These are phyloP conservation scores for Parnassius mnemosyne DNA, from an alignment of 2,888 invertebrate genomes.

Conservation along the genomic window DNA sequence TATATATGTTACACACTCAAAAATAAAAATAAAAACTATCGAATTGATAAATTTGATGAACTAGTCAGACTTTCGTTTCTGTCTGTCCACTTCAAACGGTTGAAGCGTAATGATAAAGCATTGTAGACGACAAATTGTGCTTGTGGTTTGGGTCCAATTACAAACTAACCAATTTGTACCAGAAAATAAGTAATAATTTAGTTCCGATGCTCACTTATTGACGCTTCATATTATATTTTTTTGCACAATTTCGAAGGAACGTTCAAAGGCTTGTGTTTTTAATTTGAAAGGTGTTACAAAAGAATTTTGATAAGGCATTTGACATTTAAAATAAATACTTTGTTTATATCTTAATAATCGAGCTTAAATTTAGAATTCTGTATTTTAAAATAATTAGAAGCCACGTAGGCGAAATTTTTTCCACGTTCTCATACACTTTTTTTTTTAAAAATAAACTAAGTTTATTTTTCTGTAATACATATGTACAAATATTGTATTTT, in stretches of 20 bases:
- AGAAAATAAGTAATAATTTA: slow-evolving; percentile 44
- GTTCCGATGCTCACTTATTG: slow-evolving; percentile 22
- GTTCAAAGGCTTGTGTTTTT: not conserved
- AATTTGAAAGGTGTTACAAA: not conserved
- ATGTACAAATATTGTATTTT: no score
- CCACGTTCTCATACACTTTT: no score
- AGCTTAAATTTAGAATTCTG: no score
- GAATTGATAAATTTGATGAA: no score
- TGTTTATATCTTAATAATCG: no score
- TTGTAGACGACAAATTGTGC: slow-evolving; percentile 36
- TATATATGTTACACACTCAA: no score
- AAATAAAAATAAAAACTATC: no score
- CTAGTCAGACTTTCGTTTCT: slow-evolving; percentile 13
- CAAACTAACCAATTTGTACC: slow-evolving; percentile 47
- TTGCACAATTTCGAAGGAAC: slow-evolving; percentile 2
- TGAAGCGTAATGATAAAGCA: slow-evolving; percentile 46
- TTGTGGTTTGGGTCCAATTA: slow-evolving; percentile 51
- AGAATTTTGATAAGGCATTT: not conserved
- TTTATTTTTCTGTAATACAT: no score
- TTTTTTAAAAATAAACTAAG: no score
- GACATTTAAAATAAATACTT: not conserved
- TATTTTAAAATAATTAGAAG: no score
- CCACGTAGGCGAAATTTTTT: no score
- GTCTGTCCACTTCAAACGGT: slow-evolving; percentile 40
- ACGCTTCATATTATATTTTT: slow-evolving; percentile 10